Evolutionary conservation across 2,113 vertebrate species (phyloP).

Genomic region (Siniperca knerii): DNA sequence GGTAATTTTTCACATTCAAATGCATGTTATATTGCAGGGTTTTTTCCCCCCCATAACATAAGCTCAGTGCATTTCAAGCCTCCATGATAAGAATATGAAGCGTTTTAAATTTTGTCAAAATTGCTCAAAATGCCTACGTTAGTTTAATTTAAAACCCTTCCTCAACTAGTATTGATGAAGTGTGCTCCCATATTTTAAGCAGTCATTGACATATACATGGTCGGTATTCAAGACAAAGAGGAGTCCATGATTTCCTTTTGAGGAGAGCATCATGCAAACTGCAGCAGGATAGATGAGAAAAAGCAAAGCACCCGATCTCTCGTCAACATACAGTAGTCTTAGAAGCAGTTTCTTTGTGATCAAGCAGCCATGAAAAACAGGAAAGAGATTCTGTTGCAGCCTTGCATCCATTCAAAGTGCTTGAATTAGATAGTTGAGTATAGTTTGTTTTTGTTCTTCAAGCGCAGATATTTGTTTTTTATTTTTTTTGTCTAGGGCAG

Average conservation of each 20-base stretch:
- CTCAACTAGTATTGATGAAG: neutral
- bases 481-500: conserved; percentile 21
- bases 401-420: conserved; percentile 59
- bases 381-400: conserved; percentile 50
- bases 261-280: conserved; percentile 74
- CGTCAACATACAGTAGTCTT: neutral
- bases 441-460: conserved; percentile 63
- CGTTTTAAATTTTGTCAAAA: conserved; percentile 13
- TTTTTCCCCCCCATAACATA: neutral
- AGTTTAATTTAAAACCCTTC: conserved; percentile 13
- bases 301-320: conserved; percentile 50
- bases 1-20: conserved; percentile 40
- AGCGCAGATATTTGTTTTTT: conserved; percentile 47
- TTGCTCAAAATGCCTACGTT: conserved; percentile 8
- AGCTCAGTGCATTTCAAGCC: conserved; percentile 41
- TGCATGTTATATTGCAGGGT: conserved; percentile 26
- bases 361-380: conserved; percentile 46
- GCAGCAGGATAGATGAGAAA: conserved; percentile 59
- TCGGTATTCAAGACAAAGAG: conserved; percentile 60
- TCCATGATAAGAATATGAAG: conserved; percentile 27
- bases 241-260: conserved; percentile 47
- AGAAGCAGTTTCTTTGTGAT: conserved; percentile 49
- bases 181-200: conserved; percentile 37
- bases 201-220: conserved; percentile 46
- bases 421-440: conserved; percentile 57